Percentiles rank a stretch among this genome's conserved stretches.
Conservation (phyloP, 2,888 invertebrate genomes). For the Lomographa bimaculata region DNA sequence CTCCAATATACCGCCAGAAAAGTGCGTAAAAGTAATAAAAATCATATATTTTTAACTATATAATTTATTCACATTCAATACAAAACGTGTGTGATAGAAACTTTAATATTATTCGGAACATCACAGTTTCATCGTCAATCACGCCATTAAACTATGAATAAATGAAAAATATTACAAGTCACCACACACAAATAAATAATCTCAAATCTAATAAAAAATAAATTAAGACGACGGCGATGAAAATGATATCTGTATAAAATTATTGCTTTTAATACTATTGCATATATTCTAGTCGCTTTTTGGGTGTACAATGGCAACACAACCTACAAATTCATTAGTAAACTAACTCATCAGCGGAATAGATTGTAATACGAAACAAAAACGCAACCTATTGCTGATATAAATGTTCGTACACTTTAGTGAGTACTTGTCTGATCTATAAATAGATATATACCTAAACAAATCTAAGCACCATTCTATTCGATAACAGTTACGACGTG, state of each 20-base stretch:
- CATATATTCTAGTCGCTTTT: conserved; percentile 44
- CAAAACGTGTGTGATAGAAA: conserved; percentile 78
- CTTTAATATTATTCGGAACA: conserved; percentile 71
- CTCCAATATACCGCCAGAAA: too few species aligned
- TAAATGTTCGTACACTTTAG: conserved; percentile 55
- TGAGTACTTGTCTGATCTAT: conserved; percentile 60
- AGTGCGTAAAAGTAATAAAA: conserved; percentile 36
- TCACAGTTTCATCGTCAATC: conserved; percentile 50
- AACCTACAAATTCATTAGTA: conserved; percentile 42
- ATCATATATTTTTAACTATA: conserved; percentile 65
- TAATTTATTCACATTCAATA: conserved; percentile 83
- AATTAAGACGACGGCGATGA: conserved; percentile 58
- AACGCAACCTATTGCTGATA: conserved; percentile 50
- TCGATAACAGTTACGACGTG: conserved; percentile 76
- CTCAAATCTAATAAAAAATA: conserved; percentile 70
- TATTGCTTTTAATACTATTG: conserved; percentile 55
- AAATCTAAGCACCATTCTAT: conserved; percentile 83
- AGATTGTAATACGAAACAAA: conserved; percentile 44
- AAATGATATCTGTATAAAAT: conserved; percentile 43
- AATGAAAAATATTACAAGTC: conserved; percentile 71
- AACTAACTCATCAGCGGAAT: conserved; percentile 41
- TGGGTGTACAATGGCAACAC: conserved; percentile 49
- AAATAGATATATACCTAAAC: conserved; percentile 67
- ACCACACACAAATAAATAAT: conserved; percentile 80
- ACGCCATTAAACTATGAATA: conserved; percentile 46